Conservation (phyloP, 2,113 vertebrate genomes). For the Bubo scandiacus region DNA sequence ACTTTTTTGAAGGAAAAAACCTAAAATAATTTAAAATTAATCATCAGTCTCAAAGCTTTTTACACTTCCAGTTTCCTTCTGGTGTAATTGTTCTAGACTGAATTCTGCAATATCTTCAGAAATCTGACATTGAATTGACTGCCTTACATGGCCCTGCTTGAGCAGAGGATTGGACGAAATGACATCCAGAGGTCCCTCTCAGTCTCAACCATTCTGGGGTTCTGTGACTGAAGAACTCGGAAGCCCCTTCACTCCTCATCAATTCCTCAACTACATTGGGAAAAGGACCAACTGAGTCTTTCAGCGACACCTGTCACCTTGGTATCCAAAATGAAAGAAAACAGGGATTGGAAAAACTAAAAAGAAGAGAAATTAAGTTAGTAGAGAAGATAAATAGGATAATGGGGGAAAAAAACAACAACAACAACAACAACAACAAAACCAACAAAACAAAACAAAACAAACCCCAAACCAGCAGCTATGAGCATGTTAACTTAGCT, state of each 20-base stretch:
- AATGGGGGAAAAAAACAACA: fast-evolving
- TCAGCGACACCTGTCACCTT: neutral
- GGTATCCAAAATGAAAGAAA: neutral
- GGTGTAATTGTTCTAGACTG: neutral
- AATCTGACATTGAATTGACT: neutral
- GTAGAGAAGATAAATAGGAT: neutral
- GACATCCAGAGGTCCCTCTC: neutral
- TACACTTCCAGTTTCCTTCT: neutral
- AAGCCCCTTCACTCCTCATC: neutral
- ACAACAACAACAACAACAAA: too few relatives aligned
- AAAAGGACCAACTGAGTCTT: neutral
- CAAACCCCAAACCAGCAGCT: neutral
- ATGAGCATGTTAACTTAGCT: neutral
- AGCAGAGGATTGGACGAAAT: neutral
- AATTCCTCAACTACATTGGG: neutral
- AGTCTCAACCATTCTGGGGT: neutral
- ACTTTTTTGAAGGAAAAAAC: neutral
- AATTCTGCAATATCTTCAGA: neutral
- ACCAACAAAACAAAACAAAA: too few relatives aligned
- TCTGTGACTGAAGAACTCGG: neutral
- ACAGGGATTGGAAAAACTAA: neutral
- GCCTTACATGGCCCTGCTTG: neutral
- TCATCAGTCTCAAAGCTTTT: neutral
- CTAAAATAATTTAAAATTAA: neutral
- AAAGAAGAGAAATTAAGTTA: neutral